Evolutionary conservation across 2,113 vertebrate species (phyloP), one percentile per base, ranked within the genome.

Genomic region (Aythya baeri): DNA sequence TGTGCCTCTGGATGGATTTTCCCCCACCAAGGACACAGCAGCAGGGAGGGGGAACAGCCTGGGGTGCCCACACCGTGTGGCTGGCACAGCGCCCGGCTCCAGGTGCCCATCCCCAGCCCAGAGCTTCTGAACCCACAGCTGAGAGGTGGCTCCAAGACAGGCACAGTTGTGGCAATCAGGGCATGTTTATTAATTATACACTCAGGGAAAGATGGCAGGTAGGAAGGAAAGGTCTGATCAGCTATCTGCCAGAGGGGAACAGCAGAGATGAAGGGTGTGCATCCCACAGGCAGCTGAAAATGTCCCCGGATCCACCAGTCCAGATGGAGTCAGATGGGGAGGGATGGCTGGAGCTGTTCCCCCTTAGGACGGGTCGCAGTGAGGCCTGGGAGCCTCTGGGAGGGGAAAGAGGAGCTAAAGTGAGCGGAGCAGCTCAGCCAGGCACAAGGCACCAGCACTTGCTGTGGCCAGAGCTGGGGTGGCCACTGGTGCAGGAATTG

Each of bases 341-440:
- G 62, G 49, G 79, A n/a, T 11, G 16, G 65, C 44, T 81, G 55
- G 68, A 79, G 36, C 36, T 72, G 77, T 29, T 61, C 13, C 7
- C 63, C 31, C 72, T 75, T 41, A 29, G 38, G 36, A 58, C 7
- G 52, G 70, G 36, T 38, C 1, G 1, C 49, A 73, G 62, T 25
- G 61, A 65, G 49, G 68, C 4, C n/a, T 2, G 0, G 38, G 12
- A 32, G 26, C 0, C 0, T 41, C n/a, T 83, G 67, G 29, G 67
- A 83, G 38, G 32, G 57, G 59, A 86, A 22, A 0, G 1, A 17
- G 17, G 46, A 46, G 9, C 31, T 67, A 68, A 59, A 80, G 26
- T 1, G 1, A 13, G 27, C 2, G 2, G 5, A 31, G 22, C 50
- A 43, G 54, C 52, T 77, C 59, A 29, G 17, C 26, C 13, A 3